These are phyloP conservation scores for Babylonia areolata DNA, from an alignment of 1,140 invertebrate genomes.

Conservation along the genomic window DNA sequence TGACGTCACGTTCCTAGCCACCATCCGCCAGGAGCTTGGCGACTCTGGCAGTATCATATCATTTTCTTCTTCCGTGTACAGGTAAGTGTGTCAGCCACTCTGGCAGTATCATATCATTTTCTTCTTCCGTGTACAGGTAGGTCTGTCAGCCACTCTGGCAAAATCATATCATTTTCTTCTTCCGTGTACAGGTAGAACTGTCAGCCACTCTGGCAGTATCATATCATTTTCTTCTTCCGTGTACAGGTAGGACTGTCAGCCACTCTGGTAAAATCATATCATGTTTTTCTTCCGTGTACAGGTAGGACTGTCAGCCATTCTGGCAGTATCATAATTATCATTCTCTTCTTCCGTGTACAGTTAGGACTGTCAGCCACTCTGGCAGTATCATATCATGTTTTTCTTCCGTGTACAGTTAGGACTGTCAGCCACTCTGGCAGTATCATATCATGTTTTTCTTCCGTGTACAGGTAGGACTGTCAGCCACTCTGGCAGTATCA, in stretches of 20 bases:
- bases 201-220: not conserved
- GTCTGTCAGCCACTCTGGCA: constrained; percentile 59
- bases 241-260: not conserved
- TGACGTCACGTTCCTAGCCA: constrained; percentile 67
- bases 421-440: not conserved
- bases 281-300: not conserved
- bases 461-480: not conserved
- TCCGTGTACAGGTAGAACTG: constrained; percentile 57
- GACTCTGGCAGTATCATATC: constrained; percentile 66
- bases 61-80: constrained; percentile 58
- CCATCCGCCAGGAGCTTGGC: constrained; percentile 62
- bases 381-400: not conserved
- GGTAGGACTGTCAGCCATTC: constrained; percentile 49
- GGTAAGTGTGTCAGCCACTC: constrained; percentile 59
- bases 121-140: constrained; percentile 60
- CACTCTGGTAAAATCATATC: not conserved
- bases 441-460: not conserved
- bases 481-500: not conserved
- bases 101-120: constrained; percentile 64
- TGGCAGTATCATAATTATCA: constrained; percentile 64
- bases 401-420: not conserved
- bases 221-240: not conserved
- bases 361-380: constrained; percentile 42
- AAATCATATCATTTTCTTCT: constrained; percentile 63
- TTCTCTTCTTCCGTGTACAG: constrained; percentile 60